Conservation (phyloP, 2,888 invertebrate species). For the Lochmaea capreae region DNA sequence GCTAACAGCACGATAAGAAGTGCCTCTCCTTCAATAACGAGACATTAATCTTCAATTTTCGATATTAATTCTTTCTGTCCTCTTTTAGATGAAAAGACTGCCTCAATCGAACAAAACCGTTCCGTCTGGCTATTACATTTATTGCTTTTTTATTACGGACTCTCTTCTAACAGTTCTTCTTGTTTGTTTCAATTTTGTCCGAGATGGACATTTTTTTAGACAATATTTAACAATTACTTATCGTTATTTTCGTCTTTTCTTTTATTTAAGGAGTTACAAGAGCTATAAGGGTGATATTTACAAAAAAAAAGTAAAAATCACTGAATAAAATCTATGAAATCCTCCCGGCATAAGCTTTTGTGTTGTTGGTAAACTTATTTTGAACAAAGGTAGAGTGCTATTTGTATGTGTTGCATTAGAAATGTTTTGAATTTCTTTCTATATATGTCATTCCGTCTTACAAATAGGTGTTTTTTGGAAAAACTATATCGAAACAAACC, state of each 20-base stretch:
- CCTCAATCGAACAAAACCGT: conserved; percentile 30
- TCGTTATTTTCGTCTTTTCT: neutral
- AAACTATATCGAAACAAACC: too few relatives aligned
- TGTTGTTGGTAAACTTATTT: too few relatives aligned
- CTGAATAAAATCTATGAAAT: neutral
- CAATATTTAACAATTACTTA: conserved; percentile 21
- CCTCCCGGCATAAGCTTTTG: too few relatives aligned
- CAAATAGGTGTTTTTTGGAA: too few relatives aligned
- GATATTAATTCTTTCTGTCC: conserved; percentile 36
- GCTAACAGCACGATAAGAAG: conserved; percentile 31
- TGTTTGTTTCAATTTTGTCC: conserved; percentile 22
- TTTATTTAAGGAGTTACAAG: neutral
- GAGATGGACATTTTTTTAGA: neutral
- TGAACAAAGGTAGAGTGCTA: too few relatives aligned
- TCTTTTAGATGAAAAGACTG: conserved; percentile 32
- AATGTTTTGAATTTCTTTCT: too few relatives aligned
- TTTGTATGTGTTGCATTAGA: too few relatives aligned
- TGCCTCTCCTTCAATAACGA: conserved; percentile 28
- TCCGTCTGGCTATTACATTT: conserved; percentile 35
- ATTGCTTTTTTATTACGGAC: conserved; percentile 39
- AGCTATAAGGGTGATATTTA: neutral
- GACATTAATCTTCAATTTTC: conserved; percentile 36
- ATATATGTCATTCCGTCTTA: too few relatives aligned
- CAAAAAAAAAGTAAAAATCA: neutral
- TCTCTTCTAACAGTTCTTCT: conserved; percentile 8